Conservation (phyloP, 1,140 invertebrate genomes). For the Epicauta chinensis region DNA sequence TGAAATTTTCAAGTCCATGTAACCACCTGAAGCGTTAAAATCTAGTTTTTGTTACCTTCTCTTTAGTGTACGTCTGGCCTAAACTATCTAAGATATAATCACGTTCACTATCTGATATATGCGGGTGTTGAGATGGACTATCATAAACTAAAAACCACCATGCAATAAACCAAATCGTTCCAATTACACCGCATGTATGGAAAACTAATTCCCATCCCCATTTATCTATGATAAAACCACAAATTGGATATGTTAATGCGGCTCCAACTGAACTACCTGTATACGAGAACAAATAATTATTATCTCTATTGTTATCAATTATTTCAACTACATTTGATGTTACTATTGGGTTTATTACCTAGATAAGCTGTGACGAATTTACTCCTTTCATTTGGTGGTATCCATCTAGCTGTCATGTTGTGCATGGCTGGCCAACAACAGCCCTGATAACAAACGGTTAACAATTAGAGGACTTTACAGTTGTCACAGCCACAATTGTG, state of each 20-base stretch:
- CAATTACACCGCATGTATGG: slow-evolving; percentile 59
- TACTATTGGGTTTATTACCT: slow-evolving; percentile 42
- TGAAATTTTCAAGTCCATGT: no score
- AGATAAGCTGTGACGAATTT: slow-evolving; percentile 65
- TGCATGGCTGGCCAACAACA: slow-evolving; percentile 71
- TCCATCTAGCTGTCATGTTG: slow-evolving; percentile 75
- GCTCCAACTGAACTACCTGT: slow-evolving; percentile 62
- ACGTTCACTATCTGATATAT: slow-evolving; percentile 63
- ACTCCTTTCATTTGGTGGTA: slow-evolving; percentile 71
- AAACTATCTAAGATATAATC: slow-evolving; percentile 51
- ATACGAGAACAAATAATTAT: slow-evolving; percentile 4
- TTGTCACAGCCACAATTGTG: no score
- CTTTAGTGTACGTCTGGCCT: slow-evolving; percentile 44
- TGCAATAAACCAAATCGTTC: slow-evolving; percentile 59
- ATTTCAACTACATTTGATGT: not conserved
- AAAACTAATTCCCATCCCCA: slow-evolving; percentile 73
- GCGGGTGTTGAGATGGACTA: slow-evolving; percentile 65
- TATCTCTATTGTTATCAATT: not conserved
- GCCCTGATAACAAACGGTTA: slow-evolving; percentile 13
- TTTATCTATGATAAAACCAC: slow-evolving; percentile 56
- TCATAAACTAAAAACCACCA: slow-evolving; percentile 61
- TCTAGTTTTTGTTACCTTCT: no score
- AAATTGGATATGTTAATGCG: slow-evolving; percentile 62
- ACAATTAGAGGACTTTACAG: no score
- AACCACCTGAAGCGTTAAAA: no score